Base-by-base conservation (phyloP, 2,888 invertebrate species). In the Epinotia bilunana region DNA sequence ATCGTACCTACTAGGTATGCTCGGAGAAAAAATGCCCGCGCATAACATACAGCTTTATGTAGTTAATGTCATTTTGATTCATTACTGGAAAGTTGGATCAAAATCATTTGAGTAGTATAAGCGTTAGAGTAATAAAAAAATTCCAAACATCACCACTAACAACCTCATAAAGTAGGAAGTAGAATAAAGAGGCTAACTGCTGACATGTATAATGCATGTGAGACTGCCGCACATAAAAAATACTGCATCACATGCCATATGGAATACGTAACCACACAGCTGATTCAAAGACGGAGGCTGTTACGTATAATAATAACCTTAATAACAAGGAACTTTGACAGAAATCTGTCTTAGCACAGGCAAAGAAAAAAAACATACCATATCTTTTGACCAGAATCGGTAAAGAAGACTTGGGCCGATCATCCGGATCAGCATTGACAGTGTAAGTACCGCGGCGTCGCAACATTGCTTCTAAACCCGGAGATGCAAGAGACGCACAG, bases 381-480 rank as follows among this genome's bases (percentile, higher is more conserved):
- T 83, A 80, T 82, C 82, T 88, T 81, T 90, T 91, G 53, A 86
- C 79, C 60, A 86, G 76, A 78, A 85, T 80, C 58, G 87, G 80
- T 11, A 84, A 76, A 16, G 84, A 77, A 4, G 86, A 79, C 79
- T 89, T 90, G 39, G 85, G 83, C 76, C 87, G 85, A 78, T 82
- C 83, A 60, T 86, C 88, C 33, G 89, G 82, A 74, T 89, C 90
- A 78, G 89, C 87, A 81, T 93, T 94, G 75, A 94, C 93, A 39
- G 93, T 92, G 80, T 94, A 94, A 65, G 90, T 91, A 76, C 93
- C 93, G 73, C 93, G 90, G 63, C 92, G 89, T 61, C 93, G 88
- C 83, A 93, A 83, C 93, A 93, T 93, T 80, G 78, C 81, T 80
- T 78, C 79, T 77, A 80, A 78, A 64, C 53, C 70, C 63, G 71